Conservation (phyloP, 2,797 vertebrate genomes). For the Emydoidea blandingii region DNA sequence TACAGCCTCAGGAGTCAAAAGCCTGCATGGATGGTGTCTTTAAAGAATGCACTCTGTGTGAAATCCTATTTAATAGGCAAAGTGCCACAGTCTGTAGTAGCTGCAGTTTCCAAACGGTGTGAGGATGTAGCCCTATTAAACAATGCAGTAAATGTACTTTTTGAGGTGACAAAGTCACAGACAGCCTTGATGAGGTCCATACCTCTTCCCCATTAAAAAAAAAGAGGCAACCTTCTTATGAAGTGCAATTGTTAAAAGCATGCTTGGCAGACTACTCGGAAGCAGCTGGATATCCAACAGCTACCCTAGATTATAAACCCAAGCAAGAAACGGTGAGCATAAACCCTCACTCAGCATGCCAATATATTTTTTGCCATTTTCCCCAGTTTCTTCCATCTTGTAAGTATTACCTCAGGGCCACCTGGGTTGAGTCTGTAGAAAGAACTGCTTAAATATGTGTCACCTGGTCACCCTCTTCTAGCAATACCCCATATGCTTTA, state of each 20-base stretch:
- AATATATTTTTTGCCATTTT: constrained; percentile 30
- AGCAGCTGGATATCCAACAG: constrained; percentile 1
- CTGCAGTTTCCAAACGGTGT: background rate
- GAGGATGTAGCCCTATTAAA: background rate
- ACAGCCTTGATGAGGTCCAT: background rate
- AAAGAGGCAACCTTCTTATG: background rate
- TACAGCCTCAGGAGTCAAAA: background rate
- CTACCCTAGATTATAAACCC: background rate
- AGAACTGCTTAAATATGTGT: constrained; percentile 24
- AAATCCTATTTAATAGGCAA: background rate
- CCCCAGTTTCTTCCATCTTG: constrained; percentile 13
- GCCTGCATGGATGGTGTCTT: background rate
- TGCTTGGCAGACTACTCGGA: background rate
- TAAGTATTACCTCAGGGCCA: constrained; percentile 31
- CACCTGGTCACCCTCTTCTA: constrained; percentile 6
- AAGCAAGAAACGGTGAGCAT: background rate
- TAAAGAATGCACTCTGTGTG: background rate
- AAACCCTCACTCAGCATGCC: background rate
- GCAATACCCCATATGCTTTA: background rate
- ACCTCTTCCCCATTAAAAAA: background rate
- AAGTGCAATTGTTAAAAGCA: constrained; percentile 9
- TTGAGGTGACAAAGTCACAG: background rate
- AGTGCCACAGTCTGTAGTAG: background rate
- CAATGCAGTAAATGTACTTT: background rate
- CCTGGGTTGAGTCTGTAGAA: constrained; percentile 34